Base-by-base conservation (phyloP, 92 coral and sea anemone species). In the Umimayanthus kanabou region DNA sequence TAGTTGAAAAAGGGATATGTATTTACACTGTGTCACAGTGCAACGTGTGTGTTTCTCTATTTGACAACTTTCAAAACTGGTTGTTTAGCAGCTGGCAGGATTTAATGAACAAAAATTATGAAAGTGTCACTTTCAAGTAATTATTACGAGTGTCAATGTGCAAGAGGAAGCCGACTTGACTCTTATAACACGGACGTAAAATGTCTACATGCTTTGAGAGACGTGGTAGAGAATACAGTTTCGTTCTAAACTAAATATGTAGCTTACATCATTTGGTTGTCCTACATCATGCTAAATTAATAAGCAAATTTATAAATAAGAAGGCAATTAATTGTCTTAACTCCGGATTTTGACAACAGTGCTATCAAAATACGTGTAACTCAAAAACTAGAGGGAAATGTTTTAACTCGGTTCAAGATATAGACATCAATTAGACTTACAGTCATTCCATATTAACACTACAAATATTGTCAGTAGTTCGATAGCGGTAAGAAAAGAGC, bases 341-440 rank as follows among this genome's bases (percentile, higher is more conserved):
- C 79, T 75, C 47, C 79, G 79, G 79, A 73, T 75, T 74, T 37
- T 75, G 13, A 43, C 49, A 75, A 73, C 37, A 37, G 20, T 73
- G 45, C 45, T 75, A 40, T 75, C 26, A 33, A 75, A 37, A 39
- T 73, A 29, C 7, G n/a, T 75, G 10, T 39, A 75, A 39, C 53
- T 75, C 30, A 3, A 18, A 40, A 75, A 75, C 69, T 75, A 75
- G 45, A 75, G 45, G 8, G 78, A 73, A 39, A 75, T 33, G 18
- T 73, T 29, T 29, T 18, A 73, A 10, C 40, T 73, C 77, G 18
- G 2, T 73, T 73, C 39, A 73, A 13, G 45, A 22, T 73, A 13
- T 4, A 33, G 39, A 22, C 22, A 45, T 11, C 10, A 14, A 25
- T 61, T 5, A 61, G 8, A 61, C 26, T 61, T 4, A 3, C 1